These are phyloP conservation scores for Habroteleia sp. DNA, from an alignment of 2,888 invertebrate species.

Conservation along the genomic window DNA sequence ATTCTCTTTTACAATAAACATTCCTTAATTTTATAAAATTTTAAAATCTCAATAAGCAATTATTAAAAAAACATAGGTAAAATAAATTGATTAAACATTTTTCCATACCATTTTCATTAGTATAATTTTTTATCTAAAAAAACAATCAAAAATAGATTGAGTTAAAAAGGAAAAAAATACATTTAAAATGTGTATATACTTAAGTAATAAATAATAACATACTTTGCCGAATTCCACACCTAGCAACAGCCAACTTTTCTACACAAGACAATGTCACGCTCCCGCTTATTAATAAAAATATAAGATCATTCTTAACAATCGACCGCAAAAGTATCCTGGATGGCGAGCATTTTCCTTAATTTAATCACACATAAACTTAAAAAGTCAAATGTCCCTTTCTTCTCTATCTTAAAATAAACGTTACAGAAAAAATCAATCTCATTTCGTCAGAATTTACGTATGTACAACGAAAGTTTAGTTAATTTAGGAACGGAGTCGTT, in stretches of 20 bases:
- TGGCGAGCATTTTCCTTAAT: conserved; percentile 25
- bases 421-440: too few relatives aligned
- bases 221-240: too few relatives aligned
- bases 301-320: conserved; percentile 42
- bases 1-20: not conserved
- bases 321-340: conserved; percentile 31
- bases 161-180: conserved; percentile 12
- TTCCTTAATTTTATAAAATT: not conserved
- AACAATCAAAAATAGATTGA: too few relatives aligned
- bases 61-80: too few relatives aligned
- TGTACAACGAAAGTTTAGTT: conserved; percentile 47
- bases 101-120: too few relatives aligned
- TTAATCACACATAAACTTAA: too few relatives aligned
- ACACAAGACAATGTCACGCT: conserved; percentile 27
- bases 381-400: conserved; percentile 43
- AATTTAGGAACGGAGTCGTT: conserved; percentile 46
- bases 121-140: too few relatives aligned
- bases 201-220: conserved; percentile 5
- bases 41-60: too few relatives aligned
- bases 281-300: conserved; percentile 41
- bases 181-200: conserved; percentile 51
- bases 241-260: too few relatives aligned
- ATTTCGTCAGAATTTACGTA: conserved; percentile 36
- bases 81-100: too few relatives aligned
- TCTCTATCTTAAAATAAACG: conserved; percentile 32